Evolutionary conservation across 2,113 vertebrate species (phyloP), one percentile per base, ranked within the genome.

Genomic region (Actinemys pallida): DNA sequence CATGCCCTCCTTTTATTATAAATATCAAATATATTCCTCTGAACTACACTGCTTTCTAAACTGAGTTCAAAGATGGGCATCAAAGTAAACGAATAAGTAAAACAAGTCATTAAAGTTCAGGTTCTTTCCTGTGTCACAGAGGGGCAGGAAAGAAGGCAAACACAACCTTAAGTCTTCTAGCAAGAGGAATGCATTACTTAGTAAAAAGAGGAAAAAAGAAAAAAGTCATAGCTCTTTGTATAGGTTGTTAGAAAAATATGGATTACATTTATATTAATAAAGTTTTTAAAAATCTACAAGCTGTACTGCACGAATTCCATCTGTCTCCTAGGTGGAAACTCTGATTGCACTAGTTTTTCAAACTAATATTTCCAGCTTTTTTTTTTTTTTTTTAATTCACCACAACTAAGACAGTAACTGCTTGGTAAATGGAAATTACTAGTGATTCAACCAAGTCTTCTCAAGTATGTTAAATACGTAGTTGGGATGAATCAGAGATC

Each of bases 81-180:
- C 93, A 94, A 91, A 95, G 89, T 83, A 47, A 81, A 42, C 91
- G 45, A 90, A 75, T 92, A 94, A 94, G 53, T 62, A 95, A 85
- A 94, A 82, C 42, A 69, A 88, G 49, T 89, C 72, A 57, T 89
- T 86, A 47, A 81, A 83, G 31, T 89, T 96, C 88, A 96, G 72
- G 59, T n/a, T 93, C 91, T 93, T 98, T 93, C 79, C 81, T 92
- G 86, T 16, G 25, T 69, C 83, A 29, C 85, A 90, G 54, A 86
- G 84, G 87, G 87, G 62, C 13, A 75, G 59, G 94, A 94, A 86
- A 57, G 0, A 91, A 92, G 65, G 86, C 2, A 97, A 93, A 96
- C 83, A 95, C 78, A 42, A 69, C 94, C 13, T 90, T 47, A 78
- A 47, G 52, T 95, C 57, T 92, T 24, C 8, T 75, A 39, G 80